These are phyloP conservation scores for Nasua narica DNA, from an alignment of 2,797 vertebrate genomes.

Conservation along the genomic window DNA sequence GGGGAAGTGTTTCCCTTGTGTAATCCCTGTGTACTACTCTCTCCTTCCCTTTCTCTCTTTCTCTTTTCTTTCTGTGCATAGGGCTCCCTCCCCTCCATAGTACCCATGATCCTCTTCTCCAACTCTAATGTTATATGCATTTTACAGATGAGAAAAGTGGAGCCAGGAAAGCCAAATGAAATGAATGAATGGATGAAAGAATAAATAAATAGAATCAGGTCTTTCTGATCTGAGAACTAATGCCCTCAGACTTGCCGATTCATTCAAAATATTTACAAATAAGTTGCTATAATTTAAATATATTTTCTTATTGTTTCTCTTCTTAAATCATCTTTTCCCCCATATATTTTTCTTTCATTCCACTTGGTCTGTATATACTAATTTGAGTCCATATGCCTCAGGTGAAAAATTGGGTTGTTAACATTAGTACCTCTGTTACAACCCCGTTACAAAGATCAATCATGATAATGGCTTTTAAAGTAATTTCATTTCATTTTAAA, in stretches of 20 bases:
- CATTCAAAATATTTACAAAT: conserved; percentile 16
- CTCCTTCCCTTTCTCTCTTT: background rate
- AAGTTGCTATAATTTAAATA: background rate
- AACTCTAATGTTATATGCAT: background rate
- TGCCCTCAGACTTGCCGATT: background rate
- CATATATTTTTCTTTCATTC: background rate
- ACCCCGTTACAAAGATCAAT: background rate
- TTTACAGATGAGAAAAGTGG: background rate
- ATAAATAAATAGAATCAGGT: background rate
- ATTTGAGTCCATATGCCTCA: background rate
- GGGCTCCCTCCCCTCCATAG: background rate
- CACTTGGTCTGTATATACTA: background rate
- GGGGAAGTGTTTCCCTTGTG: background rate
- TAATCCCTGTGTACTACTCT: background rate
- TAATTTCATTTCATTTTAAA: conserved; percentile 1
- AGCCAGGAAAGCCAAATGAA: background rate
- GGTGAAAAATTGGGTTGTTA: background rate
- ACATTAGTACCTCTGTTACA: background rate
- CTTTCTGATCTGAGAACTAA: background rate
- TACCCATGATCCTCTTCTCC: background rate
- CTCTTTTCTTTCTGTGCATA: background rate
- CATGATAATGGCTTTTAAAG: background rate
- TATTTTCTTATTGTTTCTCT: background rate
- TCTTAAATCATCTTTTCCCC: background rate
- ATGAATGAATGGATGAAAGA: background rate